Evolutionary conservation across 2,113 vertebrate genomes (phyloP).

Genomic region (Myiopsitta monachus): DNA sequence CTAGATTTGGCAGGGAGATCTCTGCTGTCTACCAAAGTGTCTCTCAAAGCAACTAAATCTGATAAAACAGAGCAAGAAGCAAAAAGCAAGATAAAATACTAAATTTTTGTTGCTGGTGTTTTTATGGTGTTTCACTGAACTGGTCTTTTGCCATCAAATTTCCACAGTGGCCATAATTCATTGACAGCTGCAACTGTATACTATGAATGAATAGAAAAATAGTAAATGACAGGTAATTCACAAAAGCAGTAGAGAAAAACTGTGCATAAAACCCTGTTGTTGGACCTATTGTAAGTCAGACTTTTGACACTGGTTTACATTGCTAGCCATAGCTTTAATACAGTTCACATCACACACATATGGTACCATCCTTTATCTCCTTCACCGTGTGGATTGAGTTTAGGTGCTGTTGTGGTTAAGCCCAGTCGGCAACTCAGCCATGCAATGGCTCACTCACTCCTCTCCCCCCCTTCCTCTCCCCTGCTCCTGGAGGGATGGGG

Average conservation of each 20-base stretch:
- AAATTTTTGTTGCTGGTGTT: background rate
- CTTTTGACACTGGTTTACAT: background rate
- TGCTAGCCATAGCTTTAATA: background rate
- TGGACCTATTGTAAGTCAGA: background rate
- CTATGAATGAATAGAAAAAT: background rate
- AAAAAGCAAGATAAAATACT: background rate
- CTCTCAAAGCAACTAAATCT: background rate
- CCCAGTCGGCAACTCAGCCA: too few species aligned
- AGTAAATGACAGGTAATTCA: background rate
- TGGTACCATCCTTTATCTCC: background rate
- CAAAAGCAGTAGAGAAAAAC: background rate
- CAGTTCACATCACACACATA: background rate
- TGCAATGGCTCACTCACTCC: too few species aligned
- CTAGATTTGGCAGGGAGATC: background rate
- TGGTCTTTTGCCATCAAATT: background rate
- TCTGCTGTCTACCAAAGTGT: background rate
- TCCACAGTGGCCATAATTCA: background rate
- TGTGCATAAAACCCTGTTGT: background rate
- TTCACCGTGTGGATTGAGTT: accelerated
- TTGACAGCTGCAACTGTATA: background rate
- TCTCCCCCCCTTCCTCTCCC: too few species aligned
- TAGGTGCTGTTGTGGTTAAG: background rate
- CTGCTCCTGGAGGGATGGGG: too few species aligned
- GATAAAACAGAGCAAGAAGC: background rate
- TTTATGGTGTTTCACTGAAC: background rate